Base-by-base conservation (phyloP, 2,797 vertebrate genomes). In the Poeciliopsis presidionis region DNA sequence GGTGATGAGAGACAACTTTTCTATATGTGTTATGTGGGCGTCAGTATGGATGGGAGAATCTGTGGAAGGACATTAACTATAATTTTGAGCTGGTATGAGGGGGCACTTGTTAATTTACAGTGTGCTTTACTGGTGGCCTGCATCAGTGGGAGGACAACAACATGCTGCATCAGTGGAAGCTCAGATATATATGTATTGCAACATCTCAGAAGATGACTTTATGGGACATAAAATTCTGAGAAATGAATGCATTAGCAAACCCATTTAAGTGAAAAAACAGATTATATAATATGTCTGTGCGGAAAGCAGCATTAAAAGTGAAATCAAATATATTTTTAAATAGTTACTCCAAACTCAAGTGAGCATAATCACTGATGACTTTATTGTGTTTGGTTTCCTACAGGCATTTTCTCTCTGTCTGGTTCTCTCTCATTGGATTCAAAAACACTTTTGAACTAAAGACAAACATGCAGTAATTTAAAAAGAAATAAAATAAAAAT, bases 61-160 rank as follows among this genome's bases (percentile, higher is more conserved):
- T 30, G 87, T 84, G 83, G 91, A 89, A 86, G 88, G 91, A 90
- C 86, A 83, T 77, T 70, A 78, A 77, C 79, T 81, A 73, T 87
- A 79, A 83, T 84, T 87, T 79, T 63, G 72, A 57, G 88, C 83
- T 22, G 67, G 70, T 82, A 74, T 71, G 82, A 82, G 71, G 81
- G 53, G 65, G 81, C 18, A 46, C 78, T 87, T 45, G 46, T 91
- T 92, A 83, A 91, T 88, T 90, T 86, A 86, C 83, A 76, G 79
- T 76, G 39, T 75, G 83, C 81, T 83, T 85, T 85, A 75, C 81
- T 84, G 87, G 73, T 84, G 81, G 83, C 57, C 75, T 72, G 69
- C 46, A 33, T 76, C 76, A 81, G 89, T 89, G 84, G 86, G 88
- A 85, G 87, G 39, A 72, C 45, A 76, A 83, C 83, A 79, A 88